Percentiles rank a stretch among this genome's conserved stretches.
Evolutionary conservation across 2,113 vertebrate species (phyloP).

Genomic region (Lethenteron camtschaticum): DNA sequence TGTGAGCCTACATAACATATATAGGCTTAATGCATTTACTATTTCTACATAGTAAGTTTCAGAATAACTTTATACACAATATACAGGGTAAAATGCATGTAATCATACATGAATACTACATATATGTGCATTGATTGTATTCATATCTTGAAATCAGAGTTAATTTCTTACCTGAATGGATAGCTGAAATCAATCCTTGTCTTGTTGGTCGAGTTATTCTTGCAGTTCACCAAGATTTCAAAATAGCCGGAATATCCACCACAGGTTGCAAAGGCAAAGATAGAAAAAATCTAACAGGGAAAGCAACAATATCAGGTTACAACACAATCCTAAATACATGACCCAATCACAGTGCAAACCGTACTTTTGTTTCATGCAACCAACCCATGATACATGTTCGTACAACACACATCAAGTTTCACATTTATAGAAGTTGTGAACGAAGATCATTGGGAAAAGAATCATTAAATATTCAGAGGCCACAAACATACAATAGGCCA

Average conservation of each 20-base stretch:
- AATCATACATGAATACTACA: neutral
- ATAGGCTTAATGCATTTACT: neutral
- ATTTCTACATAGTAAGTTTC: neutral
- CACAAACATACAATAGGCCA: too few species aligned
- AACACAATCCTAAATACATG: too few species aligned
- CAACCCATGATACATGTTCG: too few species aligned
- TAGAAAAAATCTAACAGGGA: slow-evolving; percentile 67
- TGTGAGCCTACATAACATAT: neutral
- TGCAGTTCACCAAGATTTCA: slow-evolving; percentile 83
- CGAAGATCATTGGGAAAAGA: too few species aligned
- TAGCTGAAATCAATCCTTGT: slow-evolving; percentile 65
- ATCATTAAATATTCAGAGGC: too few species aligned
- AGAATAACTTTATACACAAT: neutral
- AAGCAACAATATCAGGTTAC: neutral
- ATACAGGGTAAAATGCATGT: neutral
- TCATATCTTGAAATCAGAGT: neutral
- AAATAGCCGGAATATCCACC: slow-evolving; percentile 85
- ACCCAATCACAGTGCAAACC: too few species aligned
- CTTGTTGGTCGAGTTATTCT: slow-evolving; percentile 82
- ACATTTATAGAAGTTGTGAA: too few species aligned
- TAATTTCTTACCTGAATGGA: slow-evolving; percentile 59
- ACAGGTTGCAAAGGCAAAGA: slow-evolving; percentile 98
- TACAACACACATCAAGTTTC: too few species aligned
- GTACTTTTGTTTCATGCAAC: too few species aligned
- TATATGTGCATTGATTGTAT: neutral